These are phyloP conservation scores for Ascaphus truei DNA, from an alignment of 2,113 vertebrate genomes.

Conservation along the genomic window DNA sequence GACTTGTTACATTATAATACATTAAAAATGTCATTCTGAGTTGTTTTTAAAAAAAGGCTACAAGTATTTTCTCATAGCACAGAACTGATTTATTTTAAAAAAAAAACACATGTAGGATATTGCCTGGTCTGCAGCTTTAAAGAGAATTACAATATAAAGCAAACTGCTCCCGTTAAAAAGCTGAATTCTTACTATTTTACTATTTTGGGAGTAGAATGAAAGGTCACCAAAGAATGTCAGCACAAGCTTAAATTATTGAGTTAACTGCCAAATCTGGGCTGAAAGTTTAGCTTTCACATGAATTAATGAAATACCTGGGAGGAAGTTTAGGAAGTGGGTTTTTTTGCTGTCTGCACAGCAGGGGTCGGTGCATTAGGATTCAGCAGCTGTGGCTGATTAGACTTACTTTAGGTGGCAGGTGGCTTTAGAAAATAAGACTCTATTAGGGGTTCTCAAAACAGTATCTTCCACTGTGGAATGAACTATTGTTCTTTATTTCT, in stretches of 20 bases:
- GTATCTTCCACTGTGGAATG: constrained; percentile 55
- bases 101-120: too few species aligned
- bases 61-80: too few species aligned
- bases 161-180: too few species aligned
- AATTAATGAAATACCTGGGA: constrained; percentile 67
- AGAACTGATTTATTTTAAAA: too few species aligned
- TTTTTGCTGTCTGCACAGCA: constrained; percentile 56
- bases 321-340: constrained; percentile 66
- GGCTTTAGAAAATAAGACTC: constrained; percentile 63
- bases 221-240: constrained; percentile 53
- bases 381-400: constrained; percentile 67
- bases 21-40: too few species aligned
- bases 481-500: constrained; percentile 21
- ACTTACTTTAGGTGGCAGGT: constrained; percentile 67
- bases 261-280: constrained; percentile 64
- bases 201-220: constrained; percentile 46
- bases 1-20: too few species aligned
- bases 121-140: too few species aligned
- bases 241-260: constrained; percentile 64
- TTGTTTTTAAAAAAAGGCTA: too few species aligned
- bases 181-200: constrained; percentile 38
- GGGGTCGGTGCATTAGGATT: constrained; percentile 63
- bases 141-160: too few species aligned
- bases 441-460: constrained; percentile 58
- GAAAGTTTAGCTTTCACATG: constrained; percentile 58